Conservation (phyloP, 2,797 vertebrate genomes). For the Poliocrania exsul region DNA sequence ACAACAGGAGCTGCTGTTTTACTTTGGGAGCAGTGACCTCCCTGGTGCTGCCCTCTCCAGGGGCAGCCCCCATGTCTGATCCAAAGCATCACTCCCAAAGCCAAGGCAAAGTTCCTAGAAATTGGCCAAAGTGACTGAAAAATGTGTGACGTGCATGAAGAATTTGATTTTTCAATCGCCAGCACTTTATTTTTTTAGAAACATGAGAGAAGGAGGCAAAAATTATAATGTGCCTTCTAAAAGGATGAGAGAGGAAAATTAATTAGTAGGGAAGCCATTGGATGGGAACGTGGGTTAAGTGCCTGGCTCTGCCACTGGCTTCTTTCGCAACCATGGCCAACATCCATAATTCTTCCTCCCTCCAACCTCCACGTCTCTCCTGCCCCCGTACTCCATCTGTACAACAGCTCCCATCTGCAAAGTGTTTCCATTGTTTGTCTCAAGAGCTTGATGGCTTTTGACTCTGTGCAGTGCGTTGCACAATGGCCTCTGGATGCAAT, state of each 20-base stretch:
- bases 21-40: neutral
- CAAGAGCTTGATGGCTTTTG: conserved; percentile 25
- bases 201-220: neutral
- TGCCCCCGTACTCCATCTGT: conserved; percentile 11
- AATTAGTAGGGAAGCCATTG: neutral
- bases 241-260: conserved; percentile 14
- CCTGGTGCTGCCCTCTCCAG: neutral
- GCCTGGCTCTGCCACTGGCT: conserved; percentile 37
- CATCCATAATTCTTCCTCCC: conserved; percentile 4
- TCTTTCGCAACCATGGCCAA: conserved; percentile 13
- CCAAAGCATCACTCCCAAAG: neutral
- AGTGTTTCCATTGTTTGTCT: conserved; percentile 60
- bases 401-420: conserved; percentile 25
- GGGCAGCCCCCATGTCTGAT: rapidly evolving
- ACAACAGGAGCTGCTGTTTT: neutral
- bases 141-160: rapidly evolving
- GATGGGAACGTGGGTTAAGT: conserved; percentile 9
- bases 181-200: neutral
- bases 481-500: conserved; percentile 30
- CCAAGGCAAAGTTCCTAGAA: neutral
- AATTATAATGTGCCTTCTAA: neutral
- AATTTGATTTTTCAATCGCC: neutral
- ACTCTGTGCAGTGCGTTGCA: conserved; percentile 13
- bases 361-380: neutral
- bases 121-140: neutral